These are phyloP conservation scores for Pyxicephalus adspersus DNA, from an alignment of 2,113 vertebrate species.

Conservation along the genomic window DNA sequence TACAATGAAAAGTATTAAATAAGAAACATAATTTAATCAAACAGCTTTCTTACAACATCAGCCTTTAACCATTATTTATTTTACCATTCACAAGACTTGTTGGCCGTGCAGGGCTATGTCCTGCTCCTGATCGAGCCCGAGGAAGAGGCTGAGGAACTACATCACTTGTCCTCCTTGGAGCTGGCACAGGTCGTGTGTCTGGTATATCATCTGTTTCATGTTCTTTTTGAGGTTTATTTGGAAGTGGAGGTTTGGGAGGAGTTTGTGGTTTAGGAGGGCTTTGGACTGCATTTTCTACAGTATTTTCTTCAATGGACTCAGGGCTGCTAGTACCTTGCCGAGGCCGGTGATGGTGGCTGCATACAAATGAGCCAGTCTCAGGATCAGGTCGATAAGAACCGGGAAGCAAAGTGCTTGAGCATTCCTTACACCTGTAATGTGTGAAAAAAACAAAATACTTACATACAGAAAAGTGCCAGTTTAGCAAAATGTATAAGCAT, in stretches of 20 bases:
- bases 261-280: constrained; percentile 56
- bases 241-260: constrained; percentile 67
- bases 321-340: background rate
- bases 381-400: constrained; percentile 84
- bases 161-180: constrained; percentile 71
- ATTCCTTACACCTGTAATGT: constrained; percentile 85
- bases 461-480: background rate
- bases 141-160: constrained; percentile 40
- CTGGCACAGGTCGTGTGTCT: constrained; percentile 70
- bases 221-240: constrained; percentile 71
- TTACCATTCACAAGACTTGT: constrained; percentile 70
- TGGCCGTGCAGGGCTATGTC: constrained; percentile 57
- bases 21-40: background rate
- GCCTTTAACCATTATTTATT: constrained; percentile 13
- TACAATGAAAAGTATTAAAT: constrained; percentile 46
- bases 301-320: constrained; percentile 31
- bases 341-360: constrained; percentile 72
- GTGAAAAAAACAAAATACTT: background rate
- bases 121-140: constrained; percentile 62
- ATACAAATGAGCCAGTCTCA: constrained; percentile 83
- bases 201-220: constrained; percentile 27
- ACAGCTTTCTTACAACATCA: background rate
- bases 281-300: fast-evolving
- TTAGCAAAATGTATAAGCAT: background rate
- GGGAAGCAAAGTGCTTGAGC: constrained; percentile 88